These are phyloP conservation scores for Cheilosia soror DNA, from an alignment of 2,888 invertebrate species.

Conservation along the genomic window DNA sequence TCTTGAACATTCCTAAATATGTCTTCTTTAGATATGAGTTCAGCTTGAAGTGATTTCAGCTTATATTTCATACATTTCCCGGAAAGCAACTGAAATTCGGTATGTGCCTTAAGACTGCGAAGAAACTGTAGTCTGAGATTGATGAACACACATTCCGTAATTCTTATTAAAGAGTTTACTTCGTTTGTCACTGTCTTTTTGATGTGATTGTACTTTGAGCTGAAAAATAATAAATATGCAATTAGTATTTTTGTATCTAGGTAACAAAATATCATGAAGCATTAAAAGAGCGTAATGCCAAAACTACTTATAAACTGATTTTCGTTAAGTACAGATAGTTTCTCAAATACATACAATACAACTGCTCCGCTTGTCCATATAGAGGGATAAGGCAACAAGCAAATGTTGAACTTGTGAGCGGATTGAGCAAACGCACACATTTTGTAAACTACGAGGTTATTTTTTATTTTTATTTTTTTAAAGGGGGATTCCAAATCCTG, in stretches of 20 bases:
- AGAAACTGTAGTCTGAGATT: constrained; percentile 60
- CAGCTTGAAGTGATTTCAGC: constrained; percentile 44
- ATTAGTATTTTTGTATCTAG: neutral
- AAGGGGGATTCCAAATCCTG: no score
- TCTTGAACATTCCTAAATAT: constrained; percentile 56
- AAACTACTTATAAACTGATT: neutral
- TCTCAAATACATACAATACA: no score
- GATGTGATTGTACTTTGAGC: constrained; percentile 55
- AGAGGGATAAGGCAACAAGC: no score
- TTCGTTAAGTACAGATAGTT: no score
- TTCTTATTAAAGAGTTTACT: constrained; percentile 50
- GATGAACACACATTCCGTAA: constrained; percentile 64
- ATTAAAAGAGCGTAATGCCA: neutral
- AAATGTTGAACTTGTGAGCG: no score
- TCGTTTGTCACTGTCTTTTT: constrained; percentile 40
- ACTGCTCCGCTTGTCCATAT: no score
- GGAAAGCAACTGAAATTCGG: constrained; percentile 78
- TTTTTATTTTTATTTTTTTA: no score
- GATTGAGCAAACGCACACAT: no score
- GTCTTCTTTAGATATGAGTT: constrained; percentile 63
- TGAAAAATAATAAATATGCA: constrained; percentile 15
- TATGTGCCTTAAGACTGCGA: constrained; percentile 38
- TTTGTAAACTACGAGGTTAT: no score
- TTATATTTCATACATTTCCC: constrained; percentile 75
- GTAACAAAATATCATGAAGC: neutral